These are phyloP conservation scores for Tetragonisca angustula DNA, from an alignment of 2,888 invertebrate genomes.

Conservation along the genomic window DNA sequence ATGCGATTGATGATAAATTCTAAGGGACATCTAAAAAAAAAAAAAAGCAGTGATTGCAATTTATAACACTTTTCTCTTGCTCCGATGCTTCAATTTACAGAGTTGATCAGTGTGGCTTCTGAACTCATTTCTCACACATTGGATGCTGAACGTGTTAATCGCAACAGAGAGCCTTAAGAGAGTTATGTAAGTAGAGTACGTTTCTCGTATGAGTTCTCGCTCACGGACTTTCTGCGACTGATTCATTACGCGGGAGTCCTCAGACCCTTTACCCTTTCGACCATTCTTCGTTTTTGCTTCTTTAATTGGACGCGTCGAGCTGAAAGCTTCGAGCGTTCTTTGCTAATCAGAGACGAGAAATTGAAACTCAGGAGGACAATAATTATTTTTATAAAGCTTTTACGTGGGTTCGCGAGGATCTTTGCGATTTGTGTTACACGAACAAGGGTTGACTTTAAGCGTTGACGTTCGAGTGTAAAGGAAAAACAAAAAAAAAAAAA, in stretches of 20 bases:
- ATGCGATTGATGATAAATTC: too few relatives aligned
- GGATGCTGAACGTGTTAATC: slow-evolving; percentile 6
- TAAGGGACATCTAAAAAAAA: too few relatives aligned
- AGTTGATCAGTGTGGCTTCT: background rate
- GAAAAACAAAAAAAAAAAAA: too few relatives aligned
- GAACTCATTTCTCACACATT: background rate
- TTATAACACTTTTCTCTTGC: too few relatives aligned
- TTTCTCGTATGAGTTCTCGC: slow-evolving; percentile 16
- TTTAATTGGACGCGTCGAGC: background rate
- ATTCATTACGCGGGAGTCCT: background rate
- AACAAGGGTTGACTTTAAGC: background rate
- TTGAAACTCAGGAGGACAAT: slow-evolving; percentile 28
- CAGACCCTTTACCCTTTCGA: slow-evolving; percentile 25
- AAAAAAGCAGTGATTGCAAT: too few relatives aligned
- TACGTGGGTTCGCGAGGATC: background rate
- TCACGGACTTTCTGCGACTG: slow-evolving; percentile 13
- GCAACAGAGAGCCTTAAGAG: slow-evolving; percentile 13
- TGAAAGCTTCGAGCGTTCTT: background rate
- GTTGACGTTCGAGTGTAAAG: background rate
- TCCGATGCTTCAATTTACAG: background rate
- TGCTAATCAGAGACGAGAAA: slow-evolving; percentile 5
- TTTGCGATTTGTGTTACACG: slow-evolving; percentile 8
- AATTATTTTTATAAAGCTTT: slow-evolving; percentile 33
- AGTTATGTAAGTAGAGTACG: background rate
- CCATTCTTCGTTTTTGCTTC: background rate